Base-by-base conservation (phyloP, 2,888 invertebrate species). In the Rhyacophila evoluta region DNA sequence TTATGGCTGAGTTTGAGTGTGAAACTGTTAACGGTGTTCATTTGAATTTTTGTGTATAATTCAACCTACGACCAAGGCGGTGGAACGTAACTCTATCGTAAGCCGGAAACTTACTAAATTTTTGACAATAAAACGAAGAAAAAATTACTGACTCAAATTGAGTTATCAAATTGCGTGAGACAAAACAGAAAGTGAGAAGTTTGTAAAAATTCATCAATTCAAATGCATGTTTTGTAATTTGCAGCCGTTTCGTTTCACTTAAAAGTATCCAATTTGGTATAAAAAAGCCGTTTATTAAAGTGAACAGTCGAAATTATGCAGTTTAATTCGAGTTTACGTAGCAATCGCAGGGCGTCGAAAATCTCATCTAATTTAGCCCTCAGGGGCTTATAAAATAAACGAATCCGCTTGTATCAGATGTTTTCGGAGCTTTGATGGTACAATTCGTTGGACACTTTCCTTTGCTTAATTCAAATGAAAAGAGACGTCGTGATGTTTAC, bases 311-410 rank as follows among this genome's bases (percentile, higher is more conserved):
- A 36, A 36, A 37, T 36, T 36, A 72, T 72, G 72, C 72, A 72
- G 25, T 72, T 72, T 36, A 72, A 36, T 72, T 37, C 36, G 33
- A 72, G 25, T 33, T 72, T 37, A 36, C 37, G 36, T 25, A 25
- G 33, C 37, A 36, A 36, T 36, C 15, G 37, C 19, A 37, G 36
- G 25, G 72, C 33, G 72, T 37, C 55, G 55, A 55, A 55, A 55
- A 36, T 72, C 72, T 72, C 72, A 72, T 72, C 72, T 72, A 72
- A 72, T 72, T 72, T 72, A 37, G 72, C 72, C 72, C 72, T 15
- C 25, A 72, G 72, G 72, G 72, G 38, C 37, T 37, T 72, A 72
- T 72, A 72, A 72, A 72, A 72, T 72, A 72, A 72, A 72, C 72
- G 72, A 72, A 72, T 72, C 19, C 72, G 25, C 36, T 36, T 36